These are phyloP conservation scores for Philaethria dido DNA, from an alignment of 2,888 invertebrate species.

Conservation along the genomic window DNA sequence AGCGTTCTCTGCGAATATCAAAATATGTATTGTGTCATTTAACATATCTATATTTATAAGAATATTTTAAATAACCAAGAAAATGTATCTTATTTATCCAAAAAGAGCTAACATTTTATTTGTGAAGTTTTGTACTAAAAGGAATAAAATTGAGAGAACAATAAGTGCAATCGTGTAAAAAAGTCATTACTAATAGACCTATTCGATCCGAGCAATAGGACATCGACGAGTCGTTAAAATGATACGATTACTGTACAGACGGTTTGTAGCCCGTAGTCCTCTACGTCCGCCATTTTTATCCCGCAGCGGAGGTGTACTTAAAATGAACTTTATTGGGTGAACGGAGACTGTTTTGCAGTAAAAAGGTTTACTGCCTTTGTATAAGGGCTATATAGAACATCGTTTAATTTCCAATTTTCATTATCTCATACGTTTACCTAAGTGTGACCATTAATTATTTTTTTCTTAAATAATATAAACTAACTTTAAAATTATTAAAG, in stretches of 20 bases:
- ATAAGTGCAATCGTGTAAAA: neutral
- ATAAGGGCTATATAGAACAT: constrained; percentile 52
- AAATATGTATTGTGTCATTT: too few species aligned
- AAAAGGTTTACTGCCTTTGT: constrained; percentile 59
- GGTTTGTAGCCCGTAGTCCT: constrained; percentile 19
- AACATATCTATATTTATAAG: too few species aligned
- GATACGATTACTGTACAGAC: constrained; percentile 21
- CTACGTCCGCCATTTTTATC: constrained; percentile 32
- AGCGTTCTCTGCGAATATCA: too few species aligned
- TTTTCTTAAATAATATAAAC: neutral
- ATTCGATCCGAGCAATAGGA: constrained; percentile 21
- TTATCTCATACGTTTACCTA: constrained; percentile 38
- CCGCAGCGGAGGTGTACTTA: constrained; percentile 53
- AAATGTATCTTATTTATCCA: too few species aligned
- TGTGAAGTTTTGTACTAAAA: neutral
- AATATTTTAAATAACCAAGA: too few species aligned
- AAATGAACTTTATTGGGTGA: constrained; percentile 67
- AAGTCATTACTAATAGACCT: constrained; percentile 22
- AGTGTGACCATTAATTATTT: constrained; percentile 29
- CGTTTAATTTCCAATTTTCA: constrained; percentile 45
- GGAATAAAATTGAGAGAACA: neutral
- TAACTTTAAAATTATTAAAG: too few species aligned
- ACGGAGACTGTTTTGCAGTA: constrained; percentile 61
- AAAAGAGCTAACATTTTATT: neutral
- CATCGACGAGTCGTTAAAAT: constrained; percentile 26